Conservation (phyloP, 2,797 vertebrate genomes). For the Lepilemur ruficaudatus region DNA sequence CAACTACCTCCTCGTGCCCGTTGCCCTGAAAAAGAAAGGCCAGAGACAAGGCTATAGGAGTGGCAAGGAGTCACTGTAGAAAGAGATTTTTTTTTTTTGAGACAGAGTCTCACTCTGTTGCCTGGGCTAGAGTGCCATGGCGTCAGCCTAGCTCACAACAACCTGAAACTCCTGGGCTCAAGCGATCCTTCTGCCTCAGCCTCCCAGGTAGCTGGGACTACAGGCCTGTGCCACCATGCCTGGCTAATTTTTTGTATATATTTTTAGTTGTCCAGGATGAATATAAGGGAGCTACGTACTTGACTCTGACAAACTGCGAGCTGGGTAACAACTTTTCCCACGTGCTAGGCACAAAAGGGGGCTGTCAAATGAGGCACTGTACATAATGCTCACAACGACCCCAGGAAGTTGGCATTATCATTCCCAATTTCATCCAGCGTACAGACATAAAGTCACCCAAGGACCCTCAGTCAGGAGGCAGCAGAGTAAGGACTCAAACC, state of each 20-base stretch:
- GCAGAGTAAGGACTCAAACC: neutral
- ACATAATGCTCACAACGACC: too few species aligned
- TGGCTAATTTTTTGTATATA: too few species aligned
- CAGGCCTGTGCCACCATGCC: too few species aligned
- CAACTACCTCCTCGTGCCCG: conserved; percentile 96
- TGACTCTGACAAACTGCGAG: neutral
- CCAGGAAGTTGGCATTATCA: neutral
- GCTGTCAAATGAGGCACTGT: neutral
- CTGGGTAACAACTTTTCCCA: neutral
- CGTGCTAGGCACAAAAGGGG: neutral
- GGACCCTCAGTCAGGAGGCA: neutral
- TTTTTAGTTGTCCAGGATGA: too few species aligned
- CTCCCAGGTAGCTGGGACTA: too few species aligned
- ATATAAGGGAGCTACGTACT: neutral
- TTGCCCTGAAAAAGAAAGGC: conserved; percentile 89
- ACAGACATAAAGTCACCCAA: neutral
- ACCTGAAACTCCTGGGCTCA: too few species aligned
- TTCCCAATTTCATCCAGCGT: neutral
- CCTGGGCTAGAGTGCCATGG: too few species aligned
- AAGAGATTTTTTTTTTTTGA: too few species aligned
- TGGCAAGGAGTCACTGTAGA: neutral
- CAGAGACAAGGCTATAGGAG: neutral
- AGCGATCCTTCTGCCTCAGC: too few species aligned
- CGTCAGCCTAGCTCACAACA: too few species aligned
- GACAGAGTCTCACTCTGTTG: too few species aligned